Evolutionary conservation across 2,888 invertebrate genomes (phyloP), one percentile per base, ranked within the genome.

Genomic region (Ophion obscuratus): DNA sequence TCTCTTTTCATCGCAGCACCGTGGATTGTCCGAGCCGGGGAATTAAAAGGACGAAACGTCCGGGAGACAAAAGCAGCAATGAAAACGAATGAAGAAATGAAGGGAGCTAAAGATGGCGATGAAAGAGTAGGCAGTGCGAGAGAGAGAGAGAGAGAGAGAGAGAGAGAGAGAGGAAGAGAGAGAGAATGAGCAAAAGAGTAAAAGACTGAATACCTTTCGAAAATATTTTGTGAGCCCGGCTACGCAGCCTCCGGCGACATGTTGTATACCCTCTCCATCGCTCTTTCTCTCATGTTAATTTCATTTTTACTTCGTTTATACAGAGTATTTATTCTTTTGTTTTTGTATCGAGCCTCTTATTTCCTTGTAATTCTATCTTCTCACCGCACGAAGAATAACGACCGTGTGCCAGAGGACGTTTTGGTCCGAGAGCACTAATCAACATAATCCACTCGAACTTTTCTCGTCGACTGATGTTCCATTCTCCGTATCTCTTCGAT

Each of bases 201-300:
- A 62, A 57, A 57, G 24, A 71, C 82, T 85, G 68, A 62, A 86
- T 86, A 77, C 68, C 77, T 86, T 83, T 68, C 83, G 83, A 81
- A 81, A 81, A 81, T 77, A 83, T 83, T 83, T 81, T 83, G 80
- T 68, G 81, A 83, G 77, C 83, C 80, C 74, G 36, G 74, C 74
- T 83, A 77, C 68, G 57, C 83, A 77, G 77, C 70, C 86, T 81
- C 73, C 11, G 68, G 81, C 74, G 81, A 83, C 79, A 76, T 70
- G 47, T 82, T 31, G 31, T 10, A 20, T 66, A 73, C 53, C 20
- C 61, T 14, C 59, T 36, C 14, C 47, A 47, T 57, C 61, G 10
- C 81, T 40, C 59, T 78, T 36, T 74, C 27, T 36, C 17, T 62
- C 68, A 67, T 24, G 61, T 66, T 11, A 24, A 6, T n/a, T 75